These are phyloP conservation scores for Alligator mississippiensis DNA, from an alignment of 2,113 vertebrate species.

Conservation along the genomic window DNA sequence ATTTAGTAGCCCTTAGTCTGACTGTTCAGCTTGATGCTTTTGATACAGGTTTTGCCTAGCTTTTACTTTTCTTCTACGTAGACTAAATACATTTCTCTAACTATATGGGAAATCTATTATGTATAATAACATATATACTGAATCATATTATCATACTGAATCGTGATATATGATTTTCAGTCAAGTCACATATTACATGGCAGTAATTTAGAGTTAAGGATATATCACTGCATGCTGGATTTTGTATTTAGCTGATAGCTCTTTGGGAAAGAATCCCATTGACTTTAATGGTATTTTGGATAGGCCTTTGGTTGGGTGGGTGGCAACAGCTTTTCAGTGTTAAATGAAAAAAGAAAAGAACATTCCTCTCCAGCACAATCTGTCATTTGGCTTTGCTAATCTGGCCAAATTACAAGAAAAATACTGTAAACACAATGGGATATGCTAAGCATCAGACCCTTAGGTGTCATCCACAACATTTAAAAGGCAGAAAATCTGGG, in stretches of 20 bases:
- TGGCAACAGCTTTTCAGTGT: background rate
- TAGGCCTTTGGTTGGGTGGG: background rate
- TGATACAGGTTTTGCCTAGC: background rate
- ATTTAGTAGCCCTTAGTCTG: background rate
- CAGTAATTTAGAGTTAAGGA: background rate
- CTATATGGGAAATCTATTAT: background rate
- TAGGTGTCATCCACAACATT: background rate
- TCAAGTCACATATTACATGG: background rate
- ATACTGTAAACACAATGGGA: slow-evolving; percentile 32
- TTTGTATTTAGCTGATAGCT: background rate
- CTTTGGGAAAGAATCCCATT: background rate
- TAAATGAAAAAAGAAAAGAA: background rate
- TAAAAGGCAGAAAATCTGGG: slow-evolving; percentile 43
- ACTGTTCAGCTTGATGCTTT: background rate
- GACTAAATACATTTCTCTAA: background rate
- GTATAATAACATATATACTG: background rate
- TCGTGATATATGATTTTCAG: background rate
- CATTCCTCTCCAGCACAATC: background rate
- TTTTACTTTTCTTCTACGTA: background rate
- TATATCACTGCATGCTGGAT: background rate
- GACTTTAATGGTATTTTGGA: background rate
- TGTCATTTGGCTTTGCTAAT: slow-evolving; percentile 15
- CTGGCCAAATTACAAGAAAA: background rate
- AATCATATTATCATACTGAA: background rate
- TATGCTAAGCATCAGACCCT: background rate